Percentiles rank a stretch among this genome's conserved stretches.
These are phyloP conservation scores for Scomber colias DNA, from an alignment of 2,113 vertebrate species.

Conservation along the genomic window DNA sequence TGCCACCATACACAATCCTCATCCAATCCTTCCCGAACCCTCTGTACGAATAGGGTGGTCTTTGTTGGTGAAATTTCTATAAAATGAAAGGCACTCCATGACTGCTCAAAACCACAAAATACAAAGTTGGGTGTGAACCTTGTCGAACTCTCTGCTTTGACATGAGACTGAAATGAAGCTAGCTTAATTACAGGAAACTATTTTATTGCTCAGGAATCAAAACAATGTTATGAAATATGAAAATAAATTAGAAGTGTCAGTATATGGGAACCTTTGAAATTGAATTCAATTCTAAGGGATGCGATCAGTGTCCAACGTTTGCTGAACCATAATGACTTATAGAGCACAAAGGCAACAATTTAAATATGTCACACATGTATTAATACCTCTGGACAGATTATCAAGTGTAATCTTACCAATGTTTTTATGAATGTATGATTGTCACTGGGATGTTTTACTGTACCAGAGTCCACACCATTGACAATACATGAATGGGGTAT, in stretches of 20 bases:
- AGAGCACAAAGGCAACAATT: neutral
- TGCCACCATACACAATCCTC: too few relatives aligned
- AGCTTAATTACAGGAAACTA: neutral
- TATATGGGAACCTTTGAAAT: neutral
- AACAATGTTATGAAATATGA: neutral
- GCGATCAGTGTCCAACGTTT: neutral
- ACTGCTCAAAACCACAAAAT: neutral
- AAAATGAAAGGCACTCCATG: neutral
- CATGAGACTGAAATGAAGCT: constrained; percentile 12
- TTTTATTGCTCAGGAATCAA: neutral
- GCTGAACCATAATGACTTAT: neutral
- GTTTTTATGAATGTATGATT: neutral
- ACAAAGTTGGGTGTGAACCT: too few relatives aligned
- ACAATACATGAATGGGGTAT: neutral
- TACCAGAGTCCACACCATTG: too few relatives aligned
- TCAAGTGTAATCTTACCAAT: neutral
- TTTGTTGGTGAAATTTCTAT: neutral
- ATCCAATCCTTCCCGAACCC: too few relatives aligned
- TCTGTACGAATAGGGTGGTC: too few relatives aligned
- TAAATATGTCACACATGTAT: neutral
- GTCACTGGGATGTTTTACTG: neutral
- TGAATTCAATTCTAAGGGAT: neutral
- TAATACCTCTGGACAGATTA: too few relatives aligned
- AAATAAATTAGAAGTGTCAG: neutral
- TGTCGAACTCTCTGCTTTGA: neutral